phyloP scores from a whole-genome alignment of 2,888 invertebrate species.

The Globia sparganii region DNA sequence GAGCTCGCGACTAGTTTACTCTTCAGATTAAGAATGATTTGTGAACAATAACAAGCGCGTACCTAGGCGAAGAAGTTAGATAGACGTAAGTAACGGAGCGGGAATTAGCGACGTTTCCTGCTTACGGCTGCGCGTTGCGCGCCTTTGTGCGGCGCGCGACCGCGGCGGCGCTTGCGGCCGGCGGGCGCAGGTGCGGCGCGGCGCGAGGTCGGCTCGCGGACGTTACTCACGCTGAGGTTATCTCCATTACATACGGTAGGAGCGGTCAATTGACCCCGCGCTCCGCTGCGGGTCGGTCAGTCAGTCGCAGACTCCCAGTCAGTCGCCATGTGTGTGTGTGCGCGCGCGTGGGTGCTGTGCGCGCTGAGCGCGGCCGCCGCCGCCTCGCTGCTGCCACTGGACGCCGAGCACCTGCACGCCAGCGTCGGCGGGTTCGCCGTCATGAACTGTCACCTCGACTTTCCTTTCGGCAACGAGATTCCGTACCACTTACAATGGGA shows the following conservation, averaged over 20 bases:
- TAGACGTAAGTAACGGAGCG: conserved; percentile 53
- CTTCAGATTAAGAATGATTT: conserved; percentile 52
- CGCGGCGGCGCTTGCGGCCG: conserved; percentile 49
- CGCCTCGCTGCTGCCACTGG: conserved; percentile 82
- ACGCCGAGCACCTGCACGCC: conserved; percentile 90
- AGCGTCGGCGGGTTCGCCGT: conserved; percentile 94
- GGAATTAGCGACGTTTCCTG: conserved; percentile 69
- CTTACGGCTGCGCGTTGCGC: conserved; percentile 44
- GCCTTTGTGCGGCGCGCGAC: conserved; percentile 63
- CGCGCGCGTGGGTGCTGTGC: conserved; percentile 42
- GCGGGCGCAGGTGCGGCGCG: conserved; percentile 50
- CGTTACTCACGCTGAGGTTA: conserved; percentile 64
- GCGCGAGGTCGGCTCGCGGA: conserved; percentile 61
- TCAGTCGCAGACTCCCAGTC: conserved; percentile 25
- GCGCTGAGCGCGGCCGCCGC: conserved; percentile 49
- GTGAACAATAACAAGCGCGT: conserved; percentile 59
- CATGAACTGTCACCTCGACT: conserved; percentile 96
- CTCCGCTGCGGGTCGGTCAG: conserved; percentile 31
- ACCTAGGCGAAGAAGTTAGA: conserved; percentile 64
- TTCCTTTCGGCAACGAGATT: conserved; percentile 95
- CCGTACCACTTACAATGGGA: conserved; percentile 97
- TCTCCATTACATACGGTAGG: conserved; percentile 60
- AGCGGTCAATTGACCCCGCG: conserved; percentile 65
- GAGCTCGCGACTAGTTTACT: too few species aligned
- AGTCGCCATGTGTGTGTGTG: conserved; percentile 34